Conservation (phyloP, 2,797 vertebrate genomes). For the Apodemus agrarius region DNA sequence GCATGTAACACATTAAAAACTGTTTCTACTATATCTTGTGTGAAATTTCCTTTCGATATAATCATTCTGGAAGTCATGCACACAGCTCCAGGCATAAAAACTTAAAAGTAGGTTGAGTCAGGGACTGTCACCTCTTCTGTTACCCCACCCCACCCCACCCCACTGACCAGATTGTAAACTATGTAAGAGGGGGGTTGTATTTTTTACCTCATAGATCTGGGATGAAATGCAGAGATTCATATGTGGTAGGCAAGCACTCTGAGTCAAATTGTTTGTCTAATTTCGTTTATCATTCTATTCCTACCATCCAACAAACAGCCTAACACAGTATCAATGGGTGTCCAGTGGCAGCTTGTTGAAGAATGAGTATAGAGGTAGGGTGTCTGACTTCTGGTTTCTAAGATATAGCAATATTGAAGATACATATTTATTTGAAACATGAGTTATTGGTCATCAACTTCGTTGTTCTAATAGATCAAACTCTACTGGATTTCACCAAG, state of each 20-base stretch:
- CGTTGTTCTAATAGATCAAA: not conserved
- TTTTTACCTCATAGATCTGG: not conserved
- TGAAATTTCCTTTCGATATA: constrained; percentile 20
- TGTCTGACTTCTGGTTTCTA: constrained; percentile 18
- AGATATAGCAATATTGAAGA: constrained; percentile 3
- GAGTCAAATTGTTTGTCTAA: not conserved
- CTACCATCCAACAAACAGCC: not conserved
- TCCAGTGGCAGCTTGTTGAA: not conserved
- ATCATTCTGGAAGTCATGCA: not conserved
- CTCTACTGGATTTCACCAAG: not conserved
- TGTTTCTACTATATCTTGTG: not conserved
- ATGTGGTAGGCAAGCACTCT: not conserved
- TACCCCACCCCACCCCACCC: not conserved
- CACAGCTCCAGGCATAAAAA: not conserved
- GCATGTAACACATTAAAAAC: not conserved
- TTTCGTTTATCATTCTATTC: not conserved
- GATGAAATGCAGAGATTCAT: not conserved
- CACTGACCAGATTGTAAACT: not conserved
- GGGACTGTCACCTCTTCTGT: not conserved
- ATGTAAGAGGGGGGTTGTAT: not conserved
- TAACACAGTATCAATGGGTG: not conserved
- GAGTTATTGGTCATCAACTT: not conserved
- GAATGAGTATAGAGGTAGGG: not conserved
- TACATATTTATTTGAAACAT: constrained; percentile 31
- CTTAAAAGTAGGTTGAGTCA: not conserved